Percentiles rank a stretch among this genome's conserved stretches.
Conservation (phyloP, 2,113 vertebrate species). For the Cyphotilapia sp. region DNA sequence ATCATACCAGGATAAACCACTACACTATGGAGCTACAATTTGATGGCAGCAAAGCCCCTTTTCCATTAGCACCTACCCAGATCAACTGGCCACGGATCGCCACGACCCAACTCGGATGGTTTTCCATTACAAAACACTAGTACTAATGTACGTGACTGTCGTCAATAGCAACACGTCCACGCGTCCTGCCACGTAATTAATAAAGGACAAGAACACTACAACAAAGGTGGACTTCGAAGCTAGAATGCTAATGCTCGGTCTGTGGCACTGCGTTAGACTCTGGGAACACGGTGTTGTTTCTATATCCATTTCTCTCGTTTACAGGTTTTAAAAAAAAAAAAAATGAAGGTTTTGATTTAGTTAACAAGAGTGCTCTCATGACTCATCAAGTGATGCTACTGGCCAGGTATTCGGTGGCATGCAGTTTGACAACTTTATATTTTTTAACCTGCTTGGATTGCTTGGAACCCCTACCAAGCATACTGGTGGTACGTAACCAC, state of each 20-base stretch:
- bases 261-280: not conserved
- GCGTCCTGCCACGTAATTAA: not conserved
- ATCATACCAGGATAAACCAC: not conserved
- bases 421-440: not conserved
- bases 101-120: not conserved
- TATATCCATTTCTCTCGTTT: not conserved
- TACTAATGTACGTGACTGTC: not conserved
- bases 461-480: not conserved
- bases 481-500: not conserved
- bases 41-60: not conserved
- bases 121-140: not conserved
- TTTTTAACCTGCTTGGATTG: not conserved
- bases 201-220: not conserved
- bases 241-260: not conserved
- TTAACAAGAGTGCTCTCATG: not conserved
- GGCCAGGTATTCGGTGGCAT: not conserved
- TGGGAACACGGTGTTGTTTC: not conserved
- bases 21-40: not conserved
- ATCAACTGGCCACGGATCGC: not conserved
- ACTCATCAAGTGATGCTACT: not conserved
- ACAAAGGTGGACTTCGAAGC: not conserved
- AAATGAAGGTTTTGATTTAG: not conserved
- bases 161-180: not conserved
- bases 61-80: not conserved
- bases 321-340: accelerated